phyloP scores from a whole-genome alignment of 2,888 invertebrate genomes.

The Ochropleura plecta region DNA sequence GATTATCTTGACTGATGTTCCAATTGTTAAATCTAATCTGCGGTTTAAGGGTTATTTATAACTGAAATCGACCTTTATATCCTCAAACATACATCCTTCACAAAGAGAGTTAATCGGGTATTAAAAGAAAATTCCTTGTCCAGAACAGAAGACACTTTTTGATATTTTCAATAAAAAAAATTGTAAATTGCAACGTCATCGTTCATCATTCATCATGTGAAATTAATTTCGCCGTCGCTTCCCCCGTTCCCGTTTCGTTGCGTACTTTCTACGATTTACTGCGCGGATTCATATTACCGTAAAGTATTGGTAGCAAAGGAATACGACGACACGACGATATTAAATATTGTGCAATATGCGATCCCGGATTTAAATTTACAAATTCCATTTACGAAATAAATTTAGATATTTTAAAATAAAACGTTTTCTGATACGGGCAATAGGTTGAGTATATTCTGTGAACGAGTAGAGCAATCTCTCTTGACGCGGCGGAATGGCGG shows the following conservation, averaged over 20 bases:
- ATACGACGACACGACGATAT: constrained; percentile 72
- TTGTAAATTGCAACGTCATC: constrained; percentile 86
- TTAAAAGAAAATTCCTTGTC: constrained; percentile 68
- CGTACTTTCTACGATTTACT: constrained; percentile 85
- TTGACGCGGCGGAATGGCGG: constrained; percentile 60
- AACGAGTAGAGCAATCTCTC: constrained; percentile 70
- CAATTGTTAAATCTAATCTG: constrained; percentile 10
- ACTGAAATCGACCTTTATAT: neutral
- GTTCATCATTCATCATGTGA: constrained; percentile 89
- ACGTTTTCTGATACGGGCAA: constrained; percentile 45
- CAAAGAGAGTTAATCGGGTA: constrained; percentile 40
- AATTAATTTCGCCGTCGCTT: constrained; percentile 86
- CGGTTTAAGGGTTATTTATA: neutral
- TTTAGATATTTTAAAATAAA: constrained; percentile 51
- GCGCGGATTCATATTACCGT: constrained; percentile 81
- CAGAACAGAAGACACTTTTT: constrained; percentile 71
- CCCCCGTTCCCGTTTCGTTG: constrained; percentile 78
- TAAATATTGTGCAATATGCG: constrained; percentile 74
- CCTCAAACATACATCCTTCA: neutral
- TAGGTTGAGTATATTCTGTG: constrained; percentile 62
- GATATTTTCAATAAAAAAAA: constrained; percentile 77
- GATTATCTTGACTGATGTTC: constrained; percentile 12
- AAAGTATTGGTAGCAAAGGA: constrained; percentile 77
- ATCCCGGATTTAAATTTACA: constrained; percentile 47
- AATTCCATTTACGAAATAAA: constrained; percentile 53